Percentiles rank a stretch among this genome's conserved stretches.
phyloP scores from a whole-genome alignment of 2,113 vertebrate genomes.

The Lepus timidus region DNA sequence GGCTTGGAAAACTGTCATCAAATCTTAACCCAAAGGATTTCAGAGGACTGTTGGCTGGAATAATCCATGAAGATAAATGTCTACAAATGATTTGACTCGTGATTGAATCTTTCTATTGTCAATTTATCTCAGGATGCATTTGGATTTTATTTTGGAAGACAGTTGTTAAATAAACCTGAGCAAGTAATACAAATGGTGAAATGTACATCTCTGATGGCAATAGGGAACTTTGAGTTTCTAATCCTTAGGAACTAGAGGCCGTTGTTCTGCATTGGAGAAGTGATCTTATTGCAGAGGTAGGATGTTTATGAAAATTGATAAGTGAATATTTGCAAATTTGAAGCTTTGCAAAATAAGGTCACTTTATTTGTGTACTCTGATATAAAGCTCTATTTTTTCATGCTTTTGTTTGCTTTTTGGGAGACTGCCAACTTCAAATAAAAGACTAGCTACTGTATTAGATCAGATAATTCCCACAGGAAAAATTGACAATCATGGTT shows the following conservation, averaged over 20 bases:
- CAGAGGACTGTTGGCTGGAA: not conserved
- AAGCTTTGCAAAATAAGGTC: slow-evolving; percentile 60
- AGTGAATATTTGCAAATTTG: slow-evolving; percentile 63
- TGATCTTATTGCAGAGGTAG: slow-evolving; percentile 9
- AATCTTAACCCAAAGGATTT: slow-evolving; percentile 23
- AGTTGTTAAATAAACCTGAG: slow-evolving; percentile 58
- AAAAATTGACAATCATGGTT: slow-evolving; percentile 1
- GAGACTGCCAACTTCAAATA: slow-evolving; percentile 75
- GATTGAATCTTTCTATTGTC: slow-evolving; percentile 38
- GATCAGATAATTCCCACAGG: slow-evolving; percentile 46
- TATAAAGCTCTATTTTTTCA: slow-evolving; percentile 63
- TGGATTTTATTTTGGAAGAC: slow-evolving; percentile 59
- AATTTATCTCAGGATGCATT: slow-evolving; percentile 17
- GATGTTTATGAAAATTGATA: slow-evolving; percentile 58
- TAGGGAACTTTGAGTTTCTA: not conserved
- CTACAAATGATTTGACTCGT: slow-evolving; percentile 21
- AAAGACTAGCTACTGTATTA: slow-evolving; percentile 71
- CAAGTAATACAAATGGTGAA: not conserved
- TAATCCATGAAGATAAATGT: slow-evolving; percentile 26
- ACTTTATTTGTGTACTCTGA: slow-evolving; percentile 62
- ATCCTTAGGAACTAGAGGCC: not conserved
- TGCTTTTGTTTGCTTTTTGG: slow-evolving; percentile 61
- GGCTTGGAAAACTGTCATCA: not conserved
- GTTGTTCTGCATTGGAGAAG: not conserved
- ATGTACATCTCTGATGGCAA: not conserved